Base-by-base conservation (phyloP, 2,888 invertebrate species). In the Spodoptera picta region DNA sequence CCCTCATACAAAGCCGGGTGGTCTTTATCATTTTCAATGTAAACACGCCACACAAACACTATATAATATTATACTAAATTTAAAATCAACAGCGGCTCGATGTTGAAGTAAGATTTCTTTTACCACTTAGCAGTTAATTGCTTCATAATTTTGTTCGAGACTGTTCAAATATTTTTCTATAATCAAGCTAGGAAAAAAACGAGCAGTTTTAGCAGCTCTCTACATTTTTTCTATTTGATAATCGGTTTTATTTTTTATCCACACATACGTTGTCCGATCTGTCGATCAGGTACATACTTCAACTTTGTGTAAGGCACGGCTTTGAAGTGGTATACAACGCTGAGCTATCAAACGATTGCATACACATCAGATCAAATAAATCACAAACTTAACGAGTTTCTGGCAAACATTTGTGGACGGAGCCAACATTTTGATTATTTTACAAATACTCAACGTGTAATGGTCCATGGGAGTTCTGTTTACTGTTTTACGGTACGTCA, bases 11-110 rank as follows among this genome's bases (percentile, higher is more conserved):
- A 82, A 85, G 80, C 88, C 93, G 94, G 94, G 94, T 94, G 94
- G 94, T 93, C 94, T 92, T 90, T 92, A 93, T 94, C 94, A 94
- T 92, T 87, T 87, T 87, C 82, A 92, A 92, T 83, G 90, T 92
- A 93, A 92, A 94, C 93, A 92, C 77, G 73, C 65, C 78, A 70
- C 74, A 83, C 85, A 86, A 90, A 91, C 89, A 88, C 86, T 87
- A 88, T 88, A 92, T 89, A 84, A 86, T 91, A 90, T 88, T 88
- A 90, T 89, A 90, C 90, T 87, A 90, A 90, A 90, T 86, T 87
- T 83, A 87, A 87, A 87, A 90, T 82, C 86, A 91, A 92, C 92
- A 90, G 75, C 79, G 81, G 79, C 78, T 72, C 66, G 65, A 75
- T 77, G 52, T 74, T 73, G 59, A 73, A 68, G 58, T 63, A 67